A percentile compares a stretch with the other conserved stretches of the same genome.
These are phyloP conservation scores for Cheirogaleus major DNA, from an alignment of 2,797 vertebrate genomes.

Conservation along the genomic window DNA sequence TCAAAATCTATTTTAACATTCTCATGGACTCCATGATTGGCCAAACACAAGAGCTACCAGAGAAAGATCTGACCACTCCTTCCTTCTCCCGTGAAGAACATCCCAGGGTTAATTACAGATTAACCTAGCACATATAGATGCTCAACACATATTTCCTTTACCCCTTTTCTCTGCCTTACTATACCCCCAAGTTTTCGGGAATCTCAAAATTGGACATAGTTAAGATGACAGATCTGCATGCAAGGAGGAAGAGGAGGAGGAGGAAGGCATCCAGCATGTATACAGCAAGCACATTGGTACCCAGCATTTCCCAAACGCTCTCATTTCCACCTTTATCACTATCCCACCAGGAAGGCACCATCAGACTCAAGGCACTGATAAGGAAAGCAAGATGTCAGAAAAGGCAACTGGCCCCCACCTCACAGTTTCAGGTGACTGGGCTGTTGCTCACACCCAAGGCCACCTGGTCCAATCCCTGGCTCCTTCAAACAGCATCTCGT, in stretches of 20 bases:
- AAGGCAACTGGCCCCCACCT: neutral
- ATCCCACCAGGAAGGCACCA: neutral
- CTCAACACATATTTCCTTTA: neutral
- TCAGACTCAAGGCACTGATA: neutral
- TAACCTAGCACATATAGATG: neutral
- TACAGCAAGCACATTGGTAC: fast-evolving
- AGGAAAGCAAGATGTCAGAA: neutral
- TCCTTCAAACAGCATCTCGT: neutral
- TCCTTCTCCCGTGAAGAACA: neutral
- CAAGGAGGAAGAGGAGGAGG: neutral
- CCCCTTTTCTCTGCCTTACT: neutral
- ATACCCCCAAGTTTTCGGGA: neutral
- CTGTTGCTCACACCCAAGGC: neutral
- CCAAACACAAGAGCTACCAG: neutral
- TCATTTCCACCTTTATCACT: neutral
- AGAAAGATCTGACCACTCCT: neutral
- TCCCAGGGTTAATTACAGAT: neutral
- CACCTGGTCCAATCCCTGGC: neutral
- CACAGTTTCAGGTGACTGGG: neutral
- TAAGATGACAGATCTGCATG: neutral
- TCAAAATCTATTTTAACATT: neutral
- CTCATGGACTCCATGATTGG: neutral
- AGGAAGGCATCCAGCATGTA: neutral
- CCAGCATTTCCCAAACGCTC: neutral
- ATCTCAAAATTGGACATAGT: neutral